Evolutionary conservation across 1,140 invertebrate genomes (phyloP), one percentile per base, ranked within the genome.

Genomic region (Hetaerina americana): DNA sequence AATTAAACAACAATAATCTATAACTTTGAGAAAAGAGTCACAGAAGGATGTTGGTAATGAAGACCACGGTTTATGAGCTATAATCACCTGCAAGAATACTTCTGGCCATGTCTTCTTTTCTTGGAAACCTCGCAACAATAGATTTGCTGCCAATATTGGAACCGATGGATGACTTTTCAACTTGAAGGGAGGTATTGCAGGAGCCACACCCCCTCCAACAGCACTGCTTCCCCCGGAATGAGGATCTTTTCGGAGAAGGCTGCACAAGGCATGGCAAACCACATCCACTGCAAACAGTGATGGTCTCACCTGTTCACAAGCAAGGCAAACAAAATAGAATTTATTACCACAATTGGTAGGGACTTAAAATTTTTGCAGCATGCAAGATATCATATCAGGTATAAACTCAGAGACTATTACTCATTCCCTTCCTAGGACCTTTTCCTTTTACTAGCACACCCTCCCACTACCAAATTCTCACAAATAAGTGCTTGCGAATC

Each of bases 71-170:
- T n/a, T n/a, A n/a, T n/a, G 18, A 5, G 10, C 6, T 26, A 31
- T 68, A 76, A 68, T 78, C 78, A 90, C 89, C 84, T 89, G 90
- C 2, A 91, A 83, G 80, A 93, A 91, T 70, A 85, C 82, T 75
- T 92, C 90, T 5, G 92, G 91, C 92, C 92, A 93, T 72, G 87
- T 87, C 68, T 84, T 86, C 70, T 86, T 87, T 27, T 93, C 93
- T 66, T 87, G 83, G 82, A 91, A 95, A 15, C 90, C 92, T 73
- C 88, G 85, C 79, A 92, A 87, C 22, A 98, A 81, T 73, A 97
- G 84, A 83, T 95, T 96, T 71, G 92, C 90, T 31, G 92, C 91
- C 12, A 97, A 79, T 15, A 96, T 89, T 73, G 93, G 89, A n/a
- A 93, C 87, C 28, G 92, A 80, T 1, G 89, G 86, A 80, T 94